Evolutionary conservation across 2,888 invertebrate species (phyloP).

Genomic region (Parthenolecanium corni): DNA sequence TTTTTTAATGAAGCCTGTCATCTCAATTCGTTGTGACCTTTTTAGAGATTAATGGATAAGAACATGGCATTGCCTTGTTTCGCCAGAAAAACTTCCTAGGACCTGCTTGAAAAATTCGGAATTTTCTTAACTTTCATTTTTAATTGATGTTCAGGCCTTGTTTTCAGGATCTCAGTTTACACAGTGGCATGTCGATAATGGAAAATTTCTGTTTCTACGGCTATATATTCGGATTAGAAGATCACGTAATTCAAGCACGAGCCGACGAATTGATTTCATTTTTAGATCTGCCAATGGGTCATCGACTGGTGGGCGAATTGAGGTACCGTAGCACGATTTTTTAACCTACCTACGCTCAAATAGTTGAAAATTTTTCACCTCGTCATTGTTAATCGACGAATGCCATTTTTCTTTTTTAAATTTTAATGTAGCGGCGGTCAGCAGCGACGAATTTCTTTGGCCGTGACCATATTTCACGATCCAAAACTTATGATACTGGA

Average conservation of each 20-base stretch:
- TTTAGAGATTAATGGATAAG: too few species aligned
- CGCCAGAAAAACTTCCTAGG: too few species aligned
- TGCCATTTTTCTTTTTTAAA: neutral
- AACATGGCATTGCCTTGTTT: too few species aligned
- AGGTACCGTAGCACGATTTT: neutral
- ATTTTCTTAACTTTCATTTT: too few species aligned
- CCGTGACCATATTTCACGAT: constrained; percentile 75
- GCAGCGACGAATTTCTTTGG: constrained; percentile 76
- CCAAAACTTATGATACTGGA: constrained; percentile 81
- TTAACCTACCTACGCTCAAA: neutral
- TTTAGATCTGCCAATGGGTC: neutral
- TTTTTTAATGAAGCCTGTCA: too few species aligned
- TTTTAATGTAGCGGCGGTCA: constrained; percentile 56
- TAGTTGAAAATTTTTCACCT: neutral
- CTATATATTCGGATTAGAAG: constrained; percentile 61
- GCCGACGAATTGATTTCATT: neutral
- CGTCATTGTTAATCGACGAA: neutral
- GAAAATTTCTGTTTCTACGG: constrained; percentile 76
- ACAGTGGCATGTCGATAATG: constrained; percentile 60
- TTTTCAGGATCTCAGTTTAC: constrained; percentile 55
- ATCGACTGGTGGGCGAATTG: neutral
- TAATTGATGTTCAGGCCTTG: too few species aligned
- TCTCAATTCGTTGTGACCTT: too few species aligned
- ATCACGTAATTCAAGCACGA: constrained; percentile 38
- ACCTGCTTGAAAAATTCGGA: too few species aligned